phyloP scores from a whole-genome alignment of 2,888 invertebrate genomes.

The Thelaira solivaga region DNA sequence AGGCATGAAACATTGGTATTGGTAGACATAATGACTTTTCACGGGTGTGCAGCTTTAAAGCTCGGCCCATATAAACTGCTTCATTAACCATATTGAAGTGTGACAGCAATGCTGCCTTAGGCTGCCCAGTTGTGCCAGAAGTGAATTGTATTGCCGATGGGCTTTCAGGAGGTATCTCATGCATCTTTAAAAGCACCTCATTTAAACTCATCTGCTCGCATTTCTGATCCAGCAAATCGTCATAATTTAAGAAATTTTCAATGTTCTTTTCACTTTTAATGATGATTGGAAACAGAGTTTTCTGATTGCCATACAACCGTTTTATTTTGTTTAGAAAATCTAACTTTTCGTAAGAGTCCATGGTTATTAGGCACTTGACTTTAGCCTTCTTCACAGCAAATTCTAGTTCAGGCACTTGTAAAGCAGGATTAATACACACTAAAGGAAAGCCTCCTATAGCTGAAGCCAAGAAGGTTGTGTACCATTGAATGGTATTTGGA shows the following conservation, averaged over 20 bases:
- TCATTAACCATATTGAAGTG: constrained; percentile 87
- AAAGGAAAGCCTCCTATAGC: constrained; percentile 83
- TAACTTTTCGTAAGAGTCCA: constrained; percentile 80
- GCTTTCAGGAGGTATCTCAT: constrained; percentile 81
- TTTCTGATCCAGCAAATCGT: constrained; percentile 76
- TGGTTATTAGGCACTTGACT: constrained; percentile 81
- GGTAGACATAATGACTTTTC: constrained; percentile 78
- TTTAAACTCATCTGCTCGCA: not conserved
- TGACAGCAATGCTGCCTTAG: constrained; percentile 84
- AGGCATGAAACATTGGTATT: constrained; percentile 88
- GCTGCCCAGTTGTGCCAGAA: constrained; percentile 85
- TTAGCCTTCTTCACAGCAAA: constrained; percentile 84
- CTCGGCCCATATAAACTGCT: constrained; percentile 80
- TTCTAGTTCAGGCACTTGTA: constrained; percentile 82
- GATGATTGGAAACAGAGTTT: constrained; percentile 31
- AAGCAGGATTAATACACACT: constrained; percentile 87
- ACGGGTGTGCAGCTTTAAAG: constrained; percentile 72
- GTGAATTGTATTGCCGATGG: constrained; percentile 87
- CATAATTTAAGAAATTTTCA: constrained; percentile 78
- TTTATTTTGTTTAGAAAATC: constrained; percentile 79
- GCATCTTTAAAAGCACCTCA: constrained; percentile 68
- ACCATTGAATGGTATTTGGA: constrained; percentile 87
- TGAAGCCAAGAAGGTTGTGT: constrained; percentile 82
- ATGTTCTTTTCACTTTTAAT: constrained; percentile 32
- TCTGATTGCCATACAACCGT: constrained; percentile 68